Conservation (phyloP, 2,888 invertebrate genomes). For the Amblyteles armatorius region DNA sequence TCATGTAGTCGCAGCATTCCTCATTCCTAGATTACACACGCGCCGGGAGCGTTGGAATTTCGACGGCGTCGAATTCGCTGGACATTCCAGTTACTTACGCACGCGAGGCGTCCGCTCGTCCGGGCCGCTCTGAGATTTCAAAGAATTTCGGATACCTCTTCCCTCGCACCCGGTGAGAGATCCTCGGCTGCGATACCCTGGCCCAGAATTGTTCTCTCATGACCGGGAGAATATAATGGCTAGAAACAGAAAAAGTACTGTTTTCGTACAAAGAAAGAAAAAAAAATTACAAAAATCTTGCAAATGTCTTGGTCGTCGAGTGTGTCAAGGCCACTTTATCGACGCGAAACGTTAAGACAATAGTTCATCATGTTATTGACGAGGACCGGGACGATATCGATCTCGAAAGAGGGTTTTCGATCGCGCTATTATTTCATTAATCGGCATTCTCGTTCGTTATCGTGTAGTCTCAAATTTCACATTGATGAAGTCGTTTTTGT, state of each 20-base stretch:
- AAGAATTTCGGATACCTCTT: conserved; percentile 39
- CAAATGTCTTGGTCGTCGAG: background rate
- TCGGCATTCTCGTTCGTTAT: background rate
- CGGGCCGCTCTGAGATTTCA: background rate
- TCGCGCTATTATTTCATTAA: conserved; percentile 2
- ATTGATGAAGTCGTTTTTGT: background rate
- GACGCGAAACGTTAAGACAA: background rate
- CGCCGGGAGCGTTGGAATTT: conserved; percentile 55
- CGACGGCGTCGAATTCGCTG: conserved; percentile 48
- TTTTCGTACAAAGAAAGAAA: background rate
- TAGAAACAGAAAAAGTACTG: background rate
- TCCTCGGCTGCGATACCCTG: background rate
- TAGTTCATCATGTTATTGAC: background rate
- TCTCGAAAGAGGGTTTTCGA: background rate
- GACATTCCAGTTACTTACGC: conserved; percentile 66
- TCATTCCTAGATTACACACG: conserved; percentile 11
- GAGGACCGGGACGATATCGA: background rate
- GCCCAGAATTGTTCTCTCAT: conserved; percentile 10
- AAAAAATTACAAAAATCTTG: background rate
- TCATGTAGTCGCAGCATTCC: conserved; percentile 11
- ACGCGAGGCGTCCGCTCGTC: conserved; percentile 35
- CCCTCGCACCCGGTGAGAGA: background rate
- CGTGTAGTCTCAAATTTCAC: background rate
- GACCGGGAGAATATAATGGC: background rate
- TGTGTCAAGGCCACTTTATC: background rate